Evolutionary conservation across 2,113 vertebrate genomes (phyloP), one percentile per base, ranked within the genome.

Genomic region (Callipepla californica): DNA sequence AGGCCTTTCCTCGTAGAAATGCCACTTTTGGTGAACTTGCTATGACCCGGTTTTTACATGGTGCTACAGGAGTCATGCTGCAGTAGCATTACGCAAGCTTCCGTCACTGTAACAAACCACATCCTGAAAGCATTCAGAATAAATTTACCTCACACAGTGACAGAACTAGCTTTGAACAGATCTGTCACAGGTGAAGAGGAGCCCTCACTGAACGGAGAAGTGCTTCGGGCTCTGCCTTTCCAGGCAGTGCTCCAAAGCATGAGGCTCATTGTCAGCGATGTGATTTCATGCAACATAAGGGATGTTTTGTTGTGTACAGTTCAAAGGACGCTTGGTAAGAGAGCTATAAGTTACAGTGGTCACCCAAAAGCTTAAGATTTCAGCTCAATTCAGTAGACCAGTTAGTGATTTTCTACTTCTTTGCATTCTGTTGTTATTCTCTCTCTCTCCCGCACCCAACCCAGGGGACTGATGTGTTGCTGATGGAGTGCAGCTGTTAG

Each of bases 101-200:
- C 38, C 0, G 1, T 16, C 0, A 1, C 47, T 55, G 53, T 36
- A 51, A 28, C 73, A 36, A 59, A 65, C 61, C 14, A 8, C 38
- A 20, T 45, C 30, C 38, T 51, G 79, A 63, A 80, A n/a, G 34
- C 26, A 4, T 57, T 32, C 7, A 40, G 59, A 34, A 34, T 42
- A n/a, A 8, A 17, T 18, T 70, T 30, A 4, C 5, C 38, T 44
- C n/a, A 38, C 34, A 10, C 40, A 23, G 11, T 44, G 42, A 28
- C 63, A 76, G 63, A 84, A 42, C 7, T 18, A 19, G 17, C 26
- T 72, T 57, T 23, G 23, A 44, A 51, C 40, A 62, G 69, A 80
- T 66, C 36, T 26, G 22, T 26, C 22, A 23, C 11, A 2, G 69
- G 18, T 18, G 7, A 26, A 66, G 80, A 7, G 5, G 19, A 85